Evolutionary conservation across 2,797 vertebrate genomes (phyloP).

Genomic region (Eremophila alpestris): DNA sequence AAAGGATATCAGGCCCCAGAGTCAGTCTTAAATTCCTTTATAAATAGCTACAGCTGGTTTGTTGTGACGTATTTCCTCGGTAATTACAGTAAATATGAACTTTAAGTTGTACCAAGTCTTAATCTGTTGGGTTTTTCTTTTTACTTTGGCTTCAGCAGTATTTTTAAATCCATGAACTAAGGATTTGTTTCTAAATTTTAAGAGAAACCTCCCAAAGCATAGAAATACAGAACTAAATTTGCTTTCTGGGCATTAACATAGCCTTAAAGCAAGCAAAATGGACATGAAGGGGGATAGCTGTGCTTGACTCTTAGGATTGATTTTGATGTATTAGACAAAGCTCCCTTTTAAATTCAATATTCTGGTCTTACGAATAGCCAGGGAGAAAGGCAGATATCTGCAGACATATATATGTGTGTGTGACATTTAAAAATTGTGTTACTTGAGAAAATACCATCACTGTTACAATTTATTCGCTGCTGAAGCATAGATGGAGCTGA

Average conservation of each 20-base stretch:
- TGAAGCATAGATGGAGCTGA: not conserved
- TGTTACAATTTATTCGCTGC: conserved; percentile 7
- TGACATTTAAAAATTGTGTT: conserved; percentile 9
- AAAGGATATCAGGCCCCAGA: not conserved
- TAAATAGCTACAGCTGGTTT: conserved; percentile 17
- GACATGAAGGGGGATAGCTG: not conserved
- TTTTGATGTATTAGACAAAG: not conserved
- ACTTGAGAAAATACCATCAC: not conserved
- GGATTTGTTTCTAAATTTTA: not conserved
- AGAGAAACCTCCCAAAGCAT: not conserved
- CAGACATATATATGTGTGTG: not conserved
- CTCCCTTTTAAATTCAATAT: not conserved
- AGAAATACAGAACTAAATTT: not conserved
- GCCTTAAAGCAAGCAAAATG: not conserved
- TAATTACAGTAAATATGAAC: conserved; percentile 20
- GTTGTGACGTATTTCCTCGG: not conserved
- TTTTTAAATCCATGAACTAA: not conserved
- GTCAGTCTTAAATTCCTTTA: conserved; percentile 6
- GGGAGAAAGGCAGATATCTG: not conserved
- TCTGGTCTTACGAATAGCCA: not conserved
- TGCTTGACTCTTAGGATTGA: not conserved
- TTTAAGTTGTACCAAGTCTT: not conserved
- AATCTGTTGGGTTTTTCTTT: not conserved
- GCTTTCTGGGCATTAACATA: not conserved
- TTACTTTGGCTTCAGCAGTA: not conserved